Conservation (phyloP, 1,140 invertebrate species). For the Chlorops oryzae region DNA sequence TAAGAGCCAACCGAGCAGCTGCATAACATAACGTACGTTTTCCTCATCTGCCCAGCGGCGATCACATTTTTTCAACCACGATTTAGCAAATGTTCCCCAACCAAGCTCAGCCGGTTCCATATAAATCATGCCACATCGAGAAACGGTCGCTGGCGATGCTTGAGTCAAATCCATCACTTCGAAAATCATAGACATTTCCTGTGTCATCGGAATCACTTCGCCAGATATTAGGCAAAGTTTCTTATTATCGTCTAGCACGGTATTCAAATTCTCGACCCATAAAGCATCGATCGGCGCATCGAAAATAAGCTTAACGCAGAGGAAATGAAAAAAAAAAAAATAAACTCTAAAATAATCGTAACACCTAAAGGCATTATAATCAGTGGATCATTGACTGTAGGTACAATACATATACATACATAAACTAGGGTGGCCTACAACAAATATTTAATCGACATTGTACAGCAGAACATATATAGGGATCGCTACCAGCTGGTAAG, state of each 20-base stretch:
- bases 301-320: constrained; percentile 53
- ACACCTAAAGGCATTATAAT: background rate
- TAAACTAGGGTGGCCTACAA: no score
- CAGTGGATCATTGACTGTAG: no score
- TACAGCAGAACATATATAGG: no score
- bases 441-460: no score
- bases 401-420: no score
- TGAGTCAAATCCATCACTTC: constrained; percentile 86
- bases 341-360: background rate
- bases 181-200: constrained; percentile 86
- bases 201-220: constrained; percentile 83
- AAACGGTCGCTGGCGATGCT: constrained; percentile 85
- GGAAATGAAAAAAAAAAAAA: background rate
- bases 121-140: constrained; percentile 93
- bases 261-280: constrained; percentile 96
- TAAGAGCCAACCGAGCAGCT: constrained; percentile 64
- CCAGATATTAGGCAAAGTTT: constrained; percentile 78
- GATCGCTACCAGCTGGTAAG: no score
- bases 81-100: constrained; percentile 64
- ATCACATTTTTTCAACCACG: constrained; percentile 66
- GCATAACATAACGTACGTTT: constrained; percentile 53
- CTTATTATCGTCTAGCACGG: constrained; percentile 88
- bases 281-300: constrained; percentile 90
- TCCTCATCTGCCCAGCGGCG: constrained; percentile 61
- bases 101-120: constrained; percentile 73